Conservation (phyloP, 2,113 vertebrate genomes). For the Poeciliopsis occidentalis region DNA sequence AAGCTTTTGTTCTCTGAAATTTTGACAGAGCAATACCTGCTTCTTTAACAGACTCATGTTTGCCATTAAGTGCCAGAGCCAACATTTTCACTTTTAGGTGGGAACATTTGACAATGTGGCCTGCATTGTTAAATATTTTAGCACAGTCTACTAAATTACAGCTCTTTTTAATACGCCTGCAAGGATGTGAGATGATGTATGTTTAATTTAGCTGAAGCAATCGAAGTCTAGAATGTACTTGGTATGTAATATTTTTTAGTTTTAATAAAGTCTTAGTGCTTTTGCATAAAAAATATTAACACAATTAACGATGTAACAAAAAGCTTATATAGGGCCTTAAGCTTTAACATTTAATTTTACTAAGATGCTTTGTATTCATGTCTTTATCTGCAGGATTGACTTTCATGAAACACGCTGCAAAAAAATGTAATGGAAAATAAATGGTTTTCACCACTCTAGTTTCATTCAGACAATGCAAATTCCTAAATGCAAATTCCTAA, state of each 20-base stretch:
- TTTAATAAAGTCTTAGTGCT: background rate
- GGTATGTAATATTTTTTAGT: background rate
- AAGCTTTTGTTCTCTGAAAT: conserved; percentile 19
- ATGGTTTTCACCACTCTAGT: conserved; percentile 1
- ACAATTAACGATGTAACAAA: background rate
- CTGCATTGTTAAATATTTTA: background rate
- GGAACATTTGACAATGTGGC: background rate
- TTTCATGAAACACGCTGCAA: background rate
- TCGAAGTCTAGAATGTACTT: background rate
- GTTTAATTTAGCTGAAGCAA: background rate
- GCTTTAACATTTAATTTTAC: too few relatives aligned
- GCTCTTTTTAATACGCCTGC: background rate
- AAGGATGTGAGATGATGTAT: background rate
- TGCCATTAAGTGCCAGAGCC: background rate
- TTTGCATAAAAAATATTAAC: background rate
- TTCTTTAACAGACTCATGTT: background rate
- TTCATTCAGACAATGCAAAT: conserved; percentile 11
- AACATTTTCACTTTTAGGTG: background rate
- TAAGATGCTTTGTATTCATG: background rate
- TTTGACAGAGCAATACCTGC: background rate
- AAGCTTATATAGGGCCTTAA: background rate
- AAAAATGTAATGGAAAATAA: background rate
- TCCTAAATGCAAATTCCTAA: conserved; percentile 15
- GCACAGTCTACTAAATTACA: background rate
- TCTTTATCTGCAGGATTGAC: background rate